Evolutionary conservation across 2,797 vertebrate genomes (phyloP).

Genomic region (Valencia hispanica): DNA sequence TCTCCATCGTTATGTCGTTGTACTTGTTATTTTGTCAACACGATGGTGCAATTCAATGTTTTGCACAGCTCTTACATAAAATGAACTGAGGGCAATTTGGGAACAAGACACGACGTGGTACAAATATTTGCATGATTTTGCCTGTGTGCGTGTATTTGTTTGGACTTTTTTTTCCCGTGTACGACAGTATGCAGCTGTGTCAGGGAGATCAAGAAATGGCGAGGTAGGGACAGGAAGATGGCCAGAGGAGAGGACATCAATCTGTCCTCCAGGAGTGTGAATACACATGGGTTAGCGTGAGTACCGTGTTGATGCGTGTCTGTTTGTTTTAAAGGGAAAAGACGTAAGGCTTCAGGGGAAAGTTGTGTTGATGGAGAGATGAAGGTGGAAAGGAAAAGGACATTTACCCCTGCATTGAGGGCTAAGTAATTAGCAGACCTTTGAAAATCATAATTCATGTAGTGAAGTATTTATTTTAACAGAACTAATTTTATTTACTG

Average conservation of each 20-base stretch:
- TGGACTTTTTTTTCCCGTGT: neutral
- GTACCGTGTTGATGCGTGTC: constrained; percentile 13
- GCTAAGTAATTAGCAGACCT: neutral
- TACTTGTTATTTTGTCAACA: constrained; percentile 13
- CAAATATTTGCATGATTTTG: constrained; percentile 12
- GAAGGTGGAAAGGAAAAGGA: constrained; percentile 14
- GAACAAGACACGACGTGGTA: constrained; percentile 14
- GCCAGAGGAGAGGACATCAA: constrained; percentile 37
- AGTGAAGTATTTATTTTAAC: neutral
- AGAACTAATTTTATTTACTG: neutral
- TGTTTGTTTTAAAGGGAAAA: constrained; percentile 34
- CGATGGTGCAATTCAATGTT: constrained; percentile 81
- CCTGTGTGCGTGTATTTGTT: neutral
- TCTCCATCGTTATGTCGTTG: constrained; percentile 51
- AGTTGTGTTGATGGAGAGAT: constrained; percentile 25
- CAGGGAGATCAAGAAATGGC: constrained; percentile 6
- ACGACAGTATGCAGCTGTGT: neutral
- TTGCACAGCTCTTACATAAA: constrained; percentile 29
- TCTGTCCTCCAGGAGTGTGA: constrained; percentile 38
- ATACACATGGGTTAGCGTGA: constrained; percentile 53
- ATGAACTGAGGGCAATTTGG: constrained; percentile 19
- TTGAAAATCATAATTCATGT: neutral
- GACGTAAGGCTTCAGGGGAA: constrained; percentile 28
- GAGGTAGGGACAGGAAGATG: constrained; percentile 4
- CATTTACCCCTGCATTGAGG: neutral